Base-by-base conservation (phyloP, 2,888 invertebrate species). In the Apamea anceps region DNA sequence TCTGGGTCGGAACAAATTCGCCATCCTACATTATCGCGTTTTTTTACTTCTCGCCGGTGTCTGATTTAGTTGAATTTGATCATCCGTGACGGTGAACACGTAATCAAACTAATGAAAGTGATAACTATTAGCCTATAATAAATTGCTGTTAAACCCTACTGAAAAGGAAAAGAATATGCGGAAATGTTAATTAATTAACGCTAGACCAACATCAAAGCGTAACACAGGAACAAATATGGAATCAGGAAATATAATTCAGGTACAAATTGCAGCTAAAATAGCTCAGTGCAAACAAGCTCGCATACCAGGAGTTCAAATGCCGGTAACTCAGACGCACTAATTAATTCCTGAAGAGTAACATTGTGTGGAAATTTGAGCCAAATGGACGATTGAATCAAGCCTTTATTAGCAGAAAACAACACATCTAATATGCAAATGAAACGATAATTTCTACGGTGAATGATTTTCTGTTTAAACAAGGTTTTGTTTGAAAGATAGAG, bases 261-360 rank as follows among this genome's bases (percentile, higher is more conserved):
- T 89, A 85, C 81, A 85, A 89, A 85, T 86, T 84, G 71, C 73
- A 90, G 89, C 89, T 90, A 90, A 90, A 92, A 91, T 91, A 90
- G 88, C 87, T 83, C 86, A 77, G 80, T 85, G 80, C 88, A 86
- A 88, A 87, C 87, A 79, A 82, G 83, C 85, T 85, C 85, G 89
- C 91, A 92, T 93, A 89, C 91, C 92, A 88, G 75, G 82, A 83
- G 91, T 89, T 92, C 91, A 92, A 90, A 89, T 88, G 88, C 91
- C 91, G 91, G 90, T 88, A 92, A 84, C 76, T 87, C 90, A 91
- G 90, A 88, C 90, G 89, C 87, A 92, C 94, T 95, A 95, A 95
- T 95, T 93, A 93, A 93, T 91, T 90, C 91, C 91, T 92, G 92
- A 94, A 94, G 93, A 93, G 91, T 85, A 88, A 88, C 92, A 92